Evolutionary conservation across 2,888 invertebrate species (phyloP), one percentile per base, ranked within the genome.

Genomic region (Drosophila niveifrons): DNA sequence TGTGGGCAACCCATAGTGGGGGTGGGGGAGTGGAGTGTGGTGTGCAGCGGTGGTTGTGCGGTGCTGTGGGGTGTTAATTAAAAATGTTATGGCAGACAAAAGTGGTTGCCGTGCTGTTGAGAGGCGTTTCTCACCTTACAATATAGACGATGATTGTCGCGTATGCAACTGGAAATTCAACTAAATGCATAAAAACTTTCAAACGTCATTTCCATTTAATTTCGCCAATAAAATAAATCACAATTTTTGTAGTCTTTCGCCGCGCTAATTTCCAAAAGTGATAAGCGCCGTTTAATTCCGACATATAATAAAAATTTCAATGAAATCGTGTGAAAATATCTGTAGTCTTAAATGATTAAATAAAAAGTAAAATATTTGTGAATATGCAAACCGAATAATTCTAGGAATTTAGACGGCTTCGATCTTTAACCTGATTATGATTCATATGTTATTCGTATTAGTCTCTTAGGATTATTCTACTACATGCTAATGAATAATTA

Each of bases 21-120:
- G 58, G 39, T 39, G 9, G 66, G 34, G 17, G 18, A 10, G 29
- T 2, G 29, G 31, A 3, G 23, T 11, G 13, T 43, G 43, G 31
- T 6, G 41, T 9, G 28, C 9, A 43, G 51, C 2, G 3, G 48
- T 10, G 3, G 48, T 10, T 18, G 15, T 53, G 39, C 9, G n/a
- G 36, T 31, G 31, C 15, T 47, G 10, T 44, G 44, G 47, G 57
- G 76, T 72, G 72, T 75, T 76, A 72, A 75, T 75, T 75, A 72
- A 72, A 75, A 62, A 59, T 65, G 41, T 59, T 76, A 53, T 63
- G 59, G 39, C 63, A 58, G 44, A 11, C 31, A 52, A 66, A 66
- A 71, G 62, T 66, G 50, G 13, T 63, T 62, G 51, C 8, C 56
- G 31, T 8, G 39, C 41, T 57, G 43, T 9, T 29, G 23, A 23